Evolutionary conservation across 2,797 vertebrate species (phyloP).

Genomic region (Valencia hispanica): DNA sequence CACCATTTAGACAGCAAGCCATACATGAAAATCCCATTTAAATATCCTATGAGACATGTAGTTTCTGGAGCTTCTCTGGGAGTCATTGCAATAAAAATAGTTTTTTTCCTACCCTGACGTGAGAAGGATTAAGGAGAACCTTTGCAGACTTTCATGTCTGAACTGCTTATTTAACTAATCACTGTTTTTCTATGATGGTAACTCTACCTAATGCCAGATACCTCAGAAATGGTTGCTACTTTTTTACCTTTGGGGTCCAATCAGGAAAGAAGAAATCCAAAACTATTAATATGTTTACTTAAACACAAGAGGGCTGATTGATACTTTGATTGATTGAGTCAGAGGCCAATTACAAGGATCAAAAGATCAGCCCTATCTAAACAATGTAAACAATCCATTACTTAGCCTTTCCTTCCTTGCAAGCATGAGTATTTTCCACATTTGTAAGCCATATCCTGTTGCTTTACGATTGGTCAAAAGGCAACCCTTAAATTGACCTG

Average conservation of each 20-base stretch:
- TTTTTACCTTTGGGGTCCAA: conserved; percentile 27
- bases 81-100: conserved; percentile 33
- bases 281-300: conserved; percentile 78
- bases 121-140: conserved; percentile 3
- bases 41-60: conserved; percentile 28
- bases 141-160: conserved; percentile 16
- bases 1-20: neutral
- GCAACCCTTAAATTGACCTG: conserved; percentile 54
- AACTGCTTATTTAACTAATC: conserved; percentile 60
- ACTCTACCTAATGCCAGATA: conserved; percentile 21
- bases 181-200: conserved; percentile 54
- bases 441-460: conserved; percentile 46
- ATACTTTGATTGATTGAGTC: conserved; percentile 76
- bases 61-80: conserved; percentile 36
- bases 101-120: conserved; percentile 42
- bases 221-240: conserved; percentile 15
- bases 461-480: conserved; percentile 38
- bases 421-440: conserved; percentile 33
- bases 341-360: conserved; percentile 73
- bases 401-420: conserved; percentile 70
- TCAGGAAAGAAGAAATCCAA: conserved; percentile 47
- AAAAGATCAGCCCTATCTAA: conserved; percentile 58
- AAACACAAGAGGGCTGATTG: conserved; percentile 66
- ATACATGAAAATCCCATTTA: neutral
- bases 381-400: conserved; percentile 79